Evolutionary conservation across 2,888 invertebrate genomes (phyloP), one percentile per base, ranked within the genome.

Genomic region (Ecliptopera silaceata): DNA sequence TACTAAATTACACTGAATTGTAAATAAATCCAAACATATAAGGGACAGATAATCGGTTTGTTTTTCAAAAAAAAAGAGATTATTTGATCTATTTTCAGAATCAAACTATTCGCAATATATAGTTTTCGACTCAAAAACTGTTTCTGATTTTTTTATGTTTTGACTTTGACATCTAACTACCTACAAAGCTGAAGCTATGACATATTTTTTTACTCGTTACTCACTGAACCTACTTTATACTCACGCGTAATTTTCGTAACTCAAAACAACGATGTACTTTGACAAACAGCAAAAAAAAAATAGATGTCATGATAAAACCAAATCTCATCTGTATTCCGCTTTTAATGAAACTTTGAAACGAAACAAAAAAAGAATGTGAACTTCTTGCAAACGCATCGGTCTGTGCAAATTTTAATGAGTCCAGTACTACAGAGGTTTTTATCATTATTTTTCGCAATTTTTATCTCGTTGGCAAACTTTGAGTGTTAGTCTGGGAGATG

Each of bases 331-430:
- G 18, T 57, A 32, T 52, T 29, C n/a, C 8, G 17, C 22, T 18
- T 11, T n/a, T 46, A 36, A 15, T 56, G 42, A 50, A 51, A 51
- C 26, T 20, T 42, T 31, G 26, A 20, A 31, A 36, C 62, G 60
- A 55, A 54, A 60, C 53, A 46, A 51, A 58, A 57, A 51, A 57
- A 61, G 18, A 63, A 77, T 81, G 79, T 79, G 74, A 74, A 72
- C 69, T 64, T 38, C 84, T 86, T 65, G 64, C 70, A 61, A 74
- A 80, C 68, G 73, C 84, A 86, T 76, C 71, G 80, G 75, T 56
- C 77, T 75, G 79, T 77, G 73, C 74, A 80, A 80, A 85, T 84
- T 88, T 88, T 87, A 88, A 87, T 84, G 88, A 88, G 82, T 77
- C 72, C 70, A 64, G 73, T 71, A 69, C 70, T 66, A 71, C 66